Base-by-base conservation (phyloP, 2,888 invertebrate species). In the Apamea crenata region DNA sequence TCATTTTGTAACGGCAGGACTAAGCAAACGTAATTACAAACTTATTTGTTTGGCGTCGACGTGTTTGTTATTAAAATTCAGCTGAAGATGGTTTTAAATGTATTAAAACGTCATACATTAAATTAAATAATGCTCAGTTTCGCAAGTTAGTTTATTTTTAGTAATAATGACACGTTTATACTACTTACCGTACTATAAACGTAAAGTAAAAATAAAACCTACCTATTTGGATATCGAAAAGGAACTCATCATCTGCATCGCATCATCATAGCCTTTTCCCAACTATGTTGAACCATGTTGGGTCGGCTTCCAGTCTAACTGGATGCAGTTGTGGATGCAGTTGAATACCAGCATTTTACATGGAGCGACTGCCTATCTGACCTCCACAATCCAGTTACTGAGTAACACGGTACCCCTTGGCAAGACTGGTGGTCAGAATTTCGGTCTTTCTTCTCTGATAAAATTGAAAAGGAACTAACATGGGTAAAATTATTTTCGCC, bases 21-120 rank as follows among this genome's bases (percentile, higher is more conserved):
- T 47, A 32, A 82, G 32, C 61, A 61, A 82, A 72, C 32, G 36
- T 82, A 85, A 85, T 70, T 85, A 81, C 66, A 21, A n/a, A 82
- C 65, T 8, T 82, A 68, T 67, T 68, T 67, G 77, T 67, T 72
- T 77, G 71, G 25, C 36, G 77, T 82, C 65, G 32, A 69, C 3
- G 53, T 74, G 74, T 85, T 82, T 40, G 68, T 74, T 59, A 59
- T 40, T 65, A 65, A 67, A 77, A 85, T 74, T 82, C n/a, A 72
- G 29, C 53, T 61, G 63, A 71, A 47, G 86, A 84, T 61, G 75
- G 5, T 76, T 61, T 85, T 72, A 72, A 83, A 83, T 50, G 4
- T 50, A 50, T 4, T n/a, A 77, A 59, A 70, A 53, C 78, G 78
- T 67, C 66, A 78, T 50, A 56, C 18, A 25, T 8, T 65, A 50